Base-by-base conservation (phyloP, 2,113 vertebrate species). In the Sylvia atricapilla region DNA sequence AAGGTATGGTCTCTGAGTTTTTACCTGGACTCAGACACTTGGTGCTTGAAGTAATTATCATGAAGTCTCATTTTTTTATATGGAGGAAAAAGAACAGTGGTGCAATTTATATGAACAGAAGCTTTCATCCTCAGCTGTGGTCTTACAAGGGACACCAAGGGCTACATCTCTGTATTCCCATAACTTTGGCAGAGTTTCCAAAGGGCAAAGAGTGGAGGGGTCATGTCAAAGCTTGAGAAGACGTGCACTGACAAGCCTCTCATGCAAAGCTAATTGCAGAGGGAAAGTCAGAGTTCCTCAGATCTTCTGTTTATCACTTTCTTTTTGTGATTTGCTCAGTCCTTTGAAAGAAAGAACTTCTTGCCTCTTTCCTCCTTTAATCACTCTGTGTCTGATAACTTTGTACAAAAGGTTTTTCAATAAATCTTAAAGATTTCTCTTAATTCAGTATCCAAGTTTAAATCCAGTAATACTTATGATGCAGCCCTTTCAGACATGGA, bases 261-360 rank as follows among this genome's bases (percentile, higher is more conserved):
- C 82, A 76, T 58, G 74, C 58, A 91, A 85, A 76, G 23, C 74
- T 93, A 91, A 95, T 82, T 87, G 84, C 74, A 73, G 46, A 60
- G 31, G 49, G 41, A 84, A 90, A 90, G 56, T 33, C 73, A 89
- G 58, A 82, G 58, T 35, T 72, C 67, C 91, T 69, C 59, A 79
- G 47, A 66, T 94, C 49, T 75, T 89, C 69, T 90, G 67, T 92
- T 96, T 89, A 74, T 73, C n/a, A 52, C 6, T 16, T 44, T 49
- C 81, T 73, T 89, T 60, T 82, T 7, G 64, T 82, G 37, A 72
- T 72, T 82, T 92, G 11, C 20, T 78, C 17, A 75, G n/a, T 87
- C 72, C 83, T 91, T 94, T 90, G 55, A 88, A 67, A 88, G 63
- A 62, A 84, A 74, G 67, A 80, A 62, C 23, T 49, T 74, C 44